Base-by-base conservation (phyloP, 2,888 invertebrate species). In the Rotaria sp. region DNA sequence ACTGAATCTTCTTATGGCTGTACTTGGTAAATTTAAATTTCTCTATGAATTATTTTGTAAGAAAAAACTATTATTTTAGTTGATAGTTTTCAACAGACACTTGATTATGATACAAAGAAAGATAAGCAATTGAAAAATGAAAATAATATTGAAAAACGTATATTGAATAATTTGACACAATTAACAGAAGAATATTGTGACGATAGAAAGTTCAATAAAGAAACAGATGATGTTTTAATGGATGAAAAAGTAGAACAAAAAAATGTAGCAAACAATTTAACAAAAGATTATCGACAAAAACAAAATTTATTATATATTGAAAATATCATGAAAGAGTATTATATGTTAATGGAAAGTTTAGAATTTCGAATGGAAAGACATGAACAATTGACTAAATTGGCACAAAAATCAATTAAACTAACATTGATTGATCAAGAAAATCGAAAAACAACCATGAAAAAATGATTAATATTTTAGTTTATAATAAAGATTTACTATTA, bases 1-100 rank as follows among this genome's bases (percentile, higher is more conserved):
- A 86, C 87, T 88, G 48, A 90, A 90, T 84, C 87, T 90, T 35
- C 89, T 90, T 84, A 90, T 90, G 38, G 90, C 90, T 35, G 90
- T 90, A 3, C 86, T 90, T 80, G 90, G 67, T 67, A 38, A 38
- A 35, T 18, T 30, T 5, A 35, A 67, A 67, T n/a, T 13, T 59
- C 8, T 67, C 15, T 35, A 30, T 30, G 2, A n/a, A 59, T 67
- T 18, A 21, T 30, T n/a, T 30, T n/a, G 18, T 0, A 35, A 35
- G 0, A 26, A 35, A 67, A 50, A 50, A 11, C 11, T 50, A 5
- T 59, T 11, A 48, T 48, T 67, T 26, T 45, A 80, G 80, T 80
- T 26, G 80, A 80, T 80, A 80, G 45, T 80, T 80, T 80, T 45
- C 80, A 80, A 80, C 26, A 45, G 26, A 80, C 80, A 45, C 45